Conservation (phyloP, 2,797 vertebrate species). For the Smutsia temminckii region DNA sequence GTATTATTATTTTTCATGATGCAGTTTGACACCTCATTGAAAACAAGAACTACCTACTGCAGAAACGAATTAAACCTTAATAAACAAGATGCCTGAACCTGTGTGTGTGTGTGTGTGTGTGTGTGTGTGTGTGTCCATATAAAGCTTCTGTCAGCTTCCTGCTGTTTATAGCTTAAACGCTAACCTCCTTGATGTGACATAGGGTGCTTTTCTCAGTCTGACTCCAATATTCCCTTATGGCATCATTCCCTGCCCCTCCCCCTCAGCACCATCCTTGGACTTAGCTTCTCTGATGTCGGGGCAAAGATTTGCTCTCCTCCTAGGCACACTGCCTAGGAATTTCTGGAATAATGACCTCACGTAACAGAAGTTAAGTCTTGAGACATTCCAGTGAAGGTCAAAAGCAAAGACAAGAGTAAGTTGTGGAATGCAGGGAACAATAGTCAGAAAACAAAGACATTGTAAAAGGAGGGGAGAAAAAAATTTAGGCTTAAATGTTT, state of each 20-base stretch:
- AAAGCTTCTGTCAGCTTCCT: neutral
- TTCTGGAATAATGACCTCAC: neutral
- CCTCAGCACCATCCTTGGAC: neutral
- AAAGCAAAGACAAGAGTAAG: neutral
- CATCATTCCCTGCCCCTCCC: neutral
- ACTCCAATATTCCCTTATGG: neutral
- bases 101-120: neutral
- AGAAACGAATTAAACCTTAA: neutral
- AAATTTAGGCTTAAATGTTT: neutral
- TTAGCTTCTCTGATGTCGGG: neutral
- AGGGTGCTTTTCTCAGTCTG: neutral
- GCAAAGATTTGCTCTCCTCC: slow-evolving; percentile 5
- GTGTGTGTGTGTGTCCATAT: neutral
- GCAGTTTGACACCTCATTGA: neutral
- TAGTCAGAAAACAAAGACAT: neutral
- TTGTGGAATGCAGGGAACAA: neutral
- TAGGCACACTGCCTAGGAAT: neutral
- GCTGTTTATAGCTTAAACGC: slow-evolving; percentile 18
- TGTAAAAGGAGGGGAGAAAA: neutral
- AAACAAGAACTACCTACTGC: neutral
- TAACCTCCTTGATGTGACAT: neutral
- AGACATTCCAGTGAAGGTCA: slow-evolving; percentile 23
- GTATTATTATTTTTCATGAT: neutral
- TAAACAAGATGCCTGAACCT: neutral
- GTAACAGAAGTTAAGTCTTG: neutral